phyloP scores from a whole-genome alignment of 92 coral and sea anemone species.

The Heteractis magnifica region DNA sequence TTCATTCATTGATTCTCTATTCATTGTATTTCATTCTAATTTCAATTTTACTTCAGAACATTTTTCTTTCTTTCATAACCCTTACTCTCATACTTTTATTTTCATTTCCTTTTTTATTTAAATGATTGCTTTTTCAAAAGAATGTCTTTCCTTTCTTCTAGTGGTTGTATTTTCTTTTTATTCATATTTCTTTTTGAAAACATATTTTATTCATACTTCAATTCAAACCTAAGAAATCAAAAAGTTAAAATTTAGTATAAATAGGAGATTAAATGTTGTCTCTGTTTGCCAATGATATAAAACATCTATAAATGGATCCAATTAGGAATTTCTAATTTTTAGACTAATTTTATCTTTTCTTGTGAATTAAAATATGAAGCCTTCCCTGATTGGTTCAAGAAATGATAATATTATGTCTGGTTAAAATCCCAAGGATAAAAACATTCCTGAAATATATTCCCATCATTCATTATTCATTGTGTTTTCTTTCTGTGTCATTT shows the following conservation, averaged over 20 bases:
- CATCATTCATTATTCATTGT: not conserved
- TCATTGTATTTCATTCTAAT: not conserved
- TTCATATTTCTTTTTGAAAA: not conserved
- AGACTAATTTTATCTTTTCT: not conserved
- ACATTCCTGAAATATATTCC: not conserved
- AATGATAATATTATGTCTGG: not conserved
- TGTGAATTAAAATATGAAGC: not conserved
- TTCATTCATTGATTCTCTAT: slow-evolving; percentile 14
- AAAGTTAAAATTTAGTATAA: not conserved
- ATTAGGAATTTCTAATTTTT: not conserved
- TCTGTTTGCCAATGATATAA: not conserved
- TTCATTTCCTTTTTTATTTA: not conserved
- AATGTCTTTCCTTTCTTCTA: no score
- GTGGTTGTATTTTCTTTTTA: not conserved
- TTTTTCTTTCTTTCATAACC: not conserved
- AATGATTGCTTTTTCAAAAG: not conserved
- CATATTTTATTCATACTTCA: not conserved
- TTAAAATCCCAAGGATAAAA: not conserved
- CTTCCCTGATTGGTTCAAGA: not conserved
- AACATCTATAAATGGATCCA: not conserved
- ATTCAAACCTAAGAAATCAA: not conserved
- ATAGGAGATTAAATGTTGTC: not conserved
- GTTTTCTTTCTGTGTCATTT: not conserved
- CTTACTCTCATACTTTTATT: not conserved
- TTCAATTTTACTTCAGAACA: not conserved